Conservation (phyloP, 2,797 vertebrate species). For the Sarcoramphus papa region DNA sequence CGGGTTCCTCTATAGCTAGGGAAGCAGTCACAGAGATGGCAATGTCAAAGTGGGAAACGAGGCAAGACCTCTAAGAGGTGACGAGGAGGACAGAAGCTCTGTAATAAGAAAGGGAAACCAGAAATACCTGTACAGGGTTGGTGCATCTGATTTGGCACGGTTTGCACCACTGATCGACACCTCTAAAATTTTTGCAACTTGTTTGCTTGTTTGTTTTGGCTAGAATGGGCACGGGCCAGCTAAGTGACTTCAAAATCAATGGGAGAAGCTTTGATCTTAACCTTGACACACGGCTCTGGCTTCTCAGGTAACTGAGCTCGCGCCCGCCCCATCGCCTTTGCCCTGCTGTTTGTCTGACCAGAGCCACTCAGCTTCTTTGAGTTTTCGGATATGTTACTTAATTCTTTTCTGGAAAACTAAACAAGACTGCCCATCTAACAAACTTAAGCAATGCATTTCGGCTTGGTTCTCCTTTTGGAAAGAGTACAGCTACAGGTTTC, state of each 20-base stretch:
- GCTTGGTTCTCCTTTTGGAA: not conserved
- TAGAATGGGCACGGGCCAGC: not conserved
- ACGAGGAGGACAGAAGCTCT: not conserved
- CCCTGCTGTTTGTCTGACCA: not conserved
- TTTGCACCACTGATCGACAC: not conserved
- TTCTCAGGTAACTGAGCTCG: not conserved
- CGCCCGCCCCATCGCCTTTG: accelerated
- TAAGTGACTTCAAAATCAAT: not conserved
- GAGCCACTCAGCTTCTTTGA: not conserved
- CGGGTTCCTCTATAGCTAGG: conserved; percentile 67
- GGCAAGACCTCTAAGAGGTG: not conserved
- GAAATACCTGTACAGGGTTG: not conserved
- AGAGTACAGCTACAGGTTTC: not conserved
- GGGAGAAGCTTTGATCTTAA: not conserved
- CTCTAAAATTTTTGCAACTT: no score
- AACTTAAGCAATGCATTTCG: not conserved
- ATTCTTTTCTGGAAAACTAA: not conserved
- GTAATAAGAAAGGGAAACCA: not conserved
- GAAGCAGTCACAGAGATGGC: not conserved
- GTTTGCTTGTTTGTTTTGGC: not conserved
- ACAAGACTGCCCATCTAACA: no score
- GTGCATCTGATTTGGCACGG: accelerated
- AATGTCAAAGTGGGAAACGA: not conserved
- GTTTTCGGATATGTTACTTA: not conserved
- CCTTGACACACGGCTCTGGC: not conserved